phyloP scores from a whole-genome alignment of 2,797 vertebrate species.

The Discoglossus pictus region DNA sequence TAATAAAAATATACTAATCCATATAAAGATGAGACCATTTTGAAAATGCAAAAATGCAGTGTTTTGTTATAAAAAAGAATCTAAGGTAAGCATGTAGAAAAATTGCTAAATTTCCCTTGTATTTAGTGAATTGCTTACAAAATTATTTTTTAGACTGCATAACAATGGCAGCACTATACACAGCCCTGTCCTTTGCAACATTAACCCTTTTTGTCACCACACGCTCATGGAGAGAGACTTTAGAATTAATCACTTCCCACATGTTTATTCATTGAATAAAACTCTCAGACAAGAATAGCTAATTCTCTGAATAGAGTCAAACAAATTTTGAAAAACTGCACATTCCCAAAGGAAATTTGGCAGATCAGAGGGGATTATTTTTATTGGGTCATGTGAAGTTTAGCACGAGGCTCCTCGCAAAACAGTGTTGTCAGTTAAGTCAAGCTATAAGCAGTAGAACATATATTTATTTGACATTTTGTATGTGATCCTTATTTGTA shows the following conservation, averaged over 20 bases:
- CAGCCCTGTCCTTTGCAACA: not conserved
- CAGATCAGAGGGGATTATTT: not conserved
- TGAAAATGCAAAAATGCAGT: too few species aligned
- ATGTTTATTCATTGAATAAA: slow-evolving; percentile 12
- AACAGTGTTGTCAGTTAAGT: too few species aligned
- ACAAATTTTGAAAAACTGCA: slow-evolving; percentile 11
- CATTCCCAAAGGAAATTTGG: slow-evolving; percentile 1
- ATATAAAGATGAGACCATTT: too few species aligned
- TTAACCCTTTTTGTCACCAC: slow-evolving; percentile 11
- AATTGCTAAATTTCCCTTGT: too few species aligned
- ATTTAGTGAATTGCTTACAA: too few species aligned
- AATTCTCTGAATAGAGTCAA: slow-evolving; percentile 3
- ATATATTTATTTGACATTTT: too few species aligned
- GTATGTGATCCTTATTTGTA: too few species aligned
- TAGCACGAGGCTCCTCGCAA: too few species aligned
- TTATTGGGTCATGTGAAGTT: not conserved
- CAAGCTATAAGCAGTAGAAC: too few species aligned
- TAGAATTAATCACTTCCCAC: slow-evolving; percentile 26
- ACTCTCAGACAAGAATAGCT: slow-evolving; percentile 19
- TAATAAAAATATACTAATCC: too few species aligned
- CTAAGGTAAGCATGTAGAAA: too few species aligned
- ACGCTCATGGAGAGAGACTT: not conserved
- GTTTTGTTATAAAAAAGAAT: too few species aligned
- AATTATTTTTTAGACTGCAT: not conserved
- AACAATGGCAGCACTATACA: slow-evolving; percentile 11